Conservation (phyloP, 1,140 invertebrate genomes). For the Trichomalopsis sarcophagae region DNA sequence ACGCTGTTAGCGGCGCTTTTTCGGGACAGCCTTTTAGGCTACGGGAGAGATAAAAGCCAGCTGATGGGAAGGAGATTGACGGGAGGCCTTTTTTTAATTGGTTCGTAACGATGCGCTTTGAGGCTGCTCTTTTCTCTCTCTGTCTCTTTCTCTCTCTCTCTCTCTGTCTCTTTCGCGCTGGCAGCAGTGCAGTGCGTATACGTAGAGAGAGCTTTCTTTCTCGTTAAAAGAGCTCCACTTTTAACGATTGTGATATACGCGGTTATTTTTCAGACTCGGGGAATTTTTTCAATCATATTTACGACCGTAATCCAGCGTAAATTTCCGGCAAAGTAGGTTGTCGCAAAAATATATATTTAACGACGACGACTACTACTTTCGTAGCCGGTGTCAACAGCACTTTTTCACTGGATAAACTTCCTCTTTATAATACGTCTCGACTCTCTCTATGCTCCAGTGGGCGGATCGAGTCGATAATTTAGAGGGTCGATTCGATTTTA, state of each 20-base stretch:
- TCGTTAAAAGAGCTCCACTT: not conserved
- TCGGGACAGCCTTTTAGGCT: constrained; percentile 7
- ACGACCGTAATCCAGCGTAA: not conserved
- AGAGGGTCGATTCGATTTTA: not conserved
- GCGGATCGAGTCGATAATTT: not conserved
- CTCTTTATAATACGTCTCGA: not conserved
- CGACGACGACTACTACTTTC: too few species aligned
- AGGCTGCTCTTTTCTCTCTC: not conserved
- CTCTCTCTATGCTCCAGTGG: not conserved
- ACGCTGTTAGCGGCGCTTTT: not conserved
- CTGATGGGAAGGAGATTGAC: constrained; percentile 27
- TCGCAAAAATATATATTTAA: not conserved
- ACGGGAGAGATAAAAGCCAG: not conserved
- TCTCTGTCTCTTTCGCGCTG: too few species aligned
- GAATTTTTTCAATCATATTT: not conserved
- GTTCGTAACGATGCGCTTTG: constrained; percentile 9
- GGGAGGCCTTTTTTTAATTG: constrained; percentile 21
- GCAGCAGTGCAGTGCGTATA: too few species aligned
- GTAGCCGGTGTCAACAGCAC: not conserved
- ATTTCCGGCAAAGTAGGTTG: not conserved
- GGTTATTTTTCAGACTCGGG: not conserved
- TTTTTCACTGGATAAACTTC: not conserved
- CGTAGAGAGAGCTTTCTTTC: not conserved
- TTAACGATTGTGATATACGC: not conserved
- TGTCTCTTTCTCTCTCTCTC: too few species aligned